Evolutionary conservation across 1,140 invertebrate genomes (phyloP).

Genomic region (Eufriesea mexicana): DNA sequence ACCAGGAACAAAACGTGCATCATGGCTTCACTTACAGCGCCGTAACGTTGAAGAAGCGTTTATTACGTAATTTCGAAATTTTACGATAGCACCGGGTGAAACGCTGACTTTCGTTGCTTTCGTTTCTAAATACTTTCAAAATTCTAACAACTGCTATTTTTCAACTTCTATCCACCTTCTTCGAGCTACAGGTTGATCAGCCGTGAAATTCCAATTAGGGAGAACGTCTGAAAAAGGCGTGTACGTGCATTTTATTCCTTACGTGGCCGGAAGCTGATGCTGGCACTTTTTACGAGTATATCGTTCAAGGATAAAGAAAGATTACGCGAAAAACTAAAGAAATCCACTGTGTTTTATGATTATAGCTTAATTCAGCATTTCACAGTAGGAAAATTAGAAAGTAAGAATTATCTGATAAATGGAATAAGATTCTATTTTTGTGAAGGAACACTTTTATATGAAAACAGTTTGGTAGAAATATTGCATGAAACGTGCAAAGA

Average conservation of each 20-base stretch:
- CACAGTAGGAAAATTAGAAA: background rate
- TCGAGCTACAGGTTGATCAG: background rate
- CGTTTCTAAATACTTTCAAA: slow-evolving; percentile 52
- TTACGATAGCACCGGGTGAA: slow-evolving; percentile 39
- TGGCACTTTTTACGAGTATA: slow-evolving; percentile 26
- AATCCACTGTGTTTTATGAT: background rate
- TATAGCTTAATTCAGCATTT: background rate
- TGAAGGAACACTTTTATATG: background rate
- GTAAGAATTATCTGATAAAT: background rate
- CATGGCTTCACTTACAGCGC: no score
- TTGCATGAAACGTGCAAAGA: no score
- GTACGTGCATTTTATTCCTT: background rate
- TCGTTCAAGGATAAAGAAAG: slow-evolving; percentile 43
- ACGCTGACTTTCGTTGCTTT: slow-evolving; percentile 47
- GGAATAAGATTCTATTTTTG: background rate
- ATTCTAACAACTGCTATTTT: slow-evolving; percentile 16
- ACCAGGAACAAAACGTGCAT: background rate
- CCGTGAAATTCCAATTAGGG: slow-evolving; percentile 27
- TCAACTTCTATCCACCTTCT: background rate
- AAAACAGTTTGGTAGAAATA: no score
- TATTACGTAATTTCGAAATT: slow-evolving; percentile 54
- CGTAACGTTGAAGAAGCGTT: background rate
- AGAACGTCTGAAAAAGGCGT: slow-evolving; percentile 27
- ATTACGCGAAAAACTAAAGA: background rate
- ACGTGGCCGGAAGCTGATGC: slow-evolving; percentile 12